phyloP scores from a whole-genome alignment of 1,140 invertebrate species.

The Ericerus pela region DNA sequence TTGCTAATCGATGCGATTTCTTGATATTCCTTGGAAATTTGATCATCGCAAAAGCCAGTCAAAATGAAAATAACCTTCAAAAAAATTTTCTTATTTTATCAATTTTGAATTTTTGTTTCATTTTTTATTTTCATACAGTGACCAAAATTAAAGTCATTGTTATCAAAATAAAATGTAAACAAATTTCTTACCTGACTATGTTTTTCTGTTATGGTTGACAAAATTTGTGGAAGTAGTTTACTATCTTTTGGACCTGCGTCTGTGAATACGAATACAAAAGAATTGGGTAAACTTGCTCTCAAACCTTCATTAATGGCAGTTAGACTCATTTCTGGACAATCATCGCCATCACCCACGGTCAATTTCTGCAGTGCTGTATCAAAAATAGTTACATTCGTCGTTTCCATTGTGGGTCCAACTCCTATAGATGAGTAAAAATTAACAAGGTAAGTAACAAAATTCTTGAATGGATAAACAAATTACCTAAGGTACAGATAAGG shows the following conservation, averaged over 20 bases:
- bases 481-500: too few relatives aligned
- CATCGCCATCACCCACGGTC: conserved; percentile 47
- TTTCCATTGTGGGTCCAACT: conserved; percentile 17
- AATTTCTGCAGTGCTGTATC: conserved; percentile 32
- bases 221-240: conserved; percentile 41
- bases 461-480: too few relatives aligned
- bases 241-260: conserved; percentile 56
- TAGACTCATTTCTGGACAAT: conserved; percentile 57
- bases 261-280: conserved; percentile 61
- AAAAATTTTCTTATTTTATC: too few relatives aligned
- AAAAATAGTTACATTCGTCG: conserved; percentile 17
- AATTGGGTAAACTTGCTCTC: conserved; percentile 44
- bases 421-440: too few relatives aligned
- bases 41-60: conserved; percentile 54
- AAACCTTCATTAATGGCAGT: conserved; percentile 47
- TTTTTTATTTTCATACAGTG: background rate
- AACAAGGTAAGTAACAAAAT: background rate
- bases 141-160: too few relatives aligned
- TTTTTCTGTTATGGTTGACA: conserved; percentile 51
- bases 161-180: too few relatives aligned
- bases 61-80: conserved; percentile 61
- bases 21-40: conserved; percentile 45
- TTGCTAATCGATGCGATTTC: conserved; percentile 54
- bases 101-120: conserved; percentile 5
- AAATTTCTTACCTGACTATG: conserved; percentile 51